Percentiles rank a stretch among this genome's conserved stretches.
phyloP scores from a whole-genome alignment of 2,797 vertebrate genomes.

The Loriculus beryllinus region DNA sequence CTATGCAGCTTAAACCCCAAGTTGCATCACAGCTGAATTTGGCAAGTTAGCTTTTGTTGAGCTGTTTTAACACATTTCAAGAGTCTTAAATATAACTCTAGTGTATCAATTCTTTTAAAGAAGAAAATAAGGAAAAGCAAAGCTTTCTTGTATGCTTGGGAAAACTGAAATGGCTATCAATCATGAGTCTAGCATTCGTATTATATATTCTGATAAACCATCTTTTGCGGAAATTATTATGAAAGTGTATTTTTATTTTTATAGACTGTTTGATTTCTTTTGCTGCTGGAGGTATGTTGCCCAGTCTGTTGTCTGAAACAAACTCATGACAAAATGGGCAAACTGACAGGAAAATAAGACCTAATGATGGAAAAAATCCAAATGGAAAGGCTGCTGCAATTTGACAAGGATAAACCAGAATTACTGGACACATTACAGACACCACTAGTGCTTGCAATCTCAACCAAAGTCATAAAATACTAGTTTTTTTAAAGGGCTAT shows the following conservation, averaged over 20 bases:
- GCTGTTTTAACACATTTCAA: not conserved
- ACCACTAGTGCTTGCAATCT: not conserved
- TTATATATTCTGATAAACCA: not conserved
- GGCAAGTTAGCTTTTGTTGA: not conserved
- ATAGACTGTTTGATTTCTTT: slow-evolving; percentile 11
- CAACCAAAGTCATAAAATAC: not conserved
- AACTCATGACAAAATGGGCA: slow-evolving; percentile 52
- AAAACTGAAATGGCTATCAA: not conserved
- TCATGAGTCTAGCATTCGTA: not conserved
- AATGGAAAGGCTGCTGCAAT: slow-evolving; percentile 26
- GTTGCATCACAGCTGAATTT: not conserved
- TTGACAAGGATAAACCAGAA: slow-evolving; percentile 24
- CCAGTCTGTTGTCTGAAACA: slow-evolving; percentile 43
- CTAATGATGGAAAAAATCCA: slow-evolving; percentile 33
- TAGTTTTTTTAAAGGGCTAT: not conserved
- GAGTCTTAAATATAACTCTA: not conserved
- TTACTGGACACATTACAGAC: slow-evolving; percentile 19
- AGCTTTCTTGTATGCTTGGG: not conserved
- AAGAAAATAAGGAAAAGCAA: not conserved
- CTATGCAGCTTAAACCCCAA: not conserved
- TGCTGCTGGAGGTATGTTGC: slow-evolving; percentile 33
- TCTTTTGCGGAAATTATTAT: slow-evolving; percentile 20
- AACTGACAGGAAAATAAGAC: slow-evolving; percentile 58
- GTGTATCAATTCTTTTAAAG: not conserved
- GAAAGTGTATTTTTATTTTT: slow-evolving; percentile 30